A percentile compares a stretch with the other conserved stretches of the same genome.
phyloP scores from a whole-genome alignment of 1,140 invertebrate species.

The Cardiocondyla obscurior region DNA sequence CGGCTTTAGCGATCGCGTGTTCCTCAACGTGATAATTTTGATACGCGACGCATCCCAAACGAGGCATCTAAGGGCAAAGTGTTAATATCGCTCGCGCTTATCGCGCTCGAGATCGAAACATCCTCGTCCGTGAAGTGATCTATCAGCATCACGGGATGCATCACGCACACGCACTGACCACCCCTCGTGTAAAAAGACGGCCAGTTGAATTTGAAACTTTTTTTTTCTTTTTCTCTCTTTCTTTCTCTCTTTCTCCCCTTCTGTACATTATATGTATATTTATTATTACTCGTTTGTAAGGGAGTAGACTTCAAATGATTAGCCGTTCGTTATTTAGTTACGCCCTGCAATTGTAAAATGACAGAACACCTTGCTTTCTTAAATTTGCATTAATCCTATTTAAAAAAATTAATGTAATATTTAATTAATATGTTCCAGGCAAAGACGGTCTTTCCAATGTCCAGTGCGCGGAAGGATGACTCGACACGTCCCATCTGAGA shows the following conservation, averaged over 20 bases:
- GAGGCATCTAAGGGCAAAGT: conserved; percentile 2
- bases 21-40: conserved; percentile 14
- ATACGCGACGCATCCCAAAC: background rate
- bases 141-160: conserved; percentile 35
- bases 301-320: conserved; percentile 69
- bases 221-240: background rate
- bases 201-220: background rate
- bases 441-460: no score
- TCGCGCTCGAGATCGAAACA: conserved; percentile 34
- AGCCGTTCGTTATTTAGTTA: conserved; percentile 75
- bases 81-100: conserved; percentile 31
- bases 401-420: no score
- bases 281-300: conserved; percentile 70
- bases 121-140: conserved; percentile 20
- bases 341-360: conserved; percentile 66
- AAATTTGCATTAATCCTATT: conserved; percentile 54
- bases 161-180: conserved; percentile 22
- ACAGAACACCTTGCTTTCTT: conserved; percentile 37
- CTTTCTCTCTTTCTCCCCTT: background rate
- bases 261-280: conserved; percentile 72
- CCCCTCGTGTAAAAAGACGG: background rate
- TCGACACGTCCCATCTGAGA: no score
- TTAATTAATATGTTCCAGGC: no score
- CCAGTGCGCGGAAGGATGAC: no score
- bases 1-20: background rate